Evolutionary conservation across 2,888 invertebrate species (phyloP).

Genomic region (Operophtera brumata): DNA sequence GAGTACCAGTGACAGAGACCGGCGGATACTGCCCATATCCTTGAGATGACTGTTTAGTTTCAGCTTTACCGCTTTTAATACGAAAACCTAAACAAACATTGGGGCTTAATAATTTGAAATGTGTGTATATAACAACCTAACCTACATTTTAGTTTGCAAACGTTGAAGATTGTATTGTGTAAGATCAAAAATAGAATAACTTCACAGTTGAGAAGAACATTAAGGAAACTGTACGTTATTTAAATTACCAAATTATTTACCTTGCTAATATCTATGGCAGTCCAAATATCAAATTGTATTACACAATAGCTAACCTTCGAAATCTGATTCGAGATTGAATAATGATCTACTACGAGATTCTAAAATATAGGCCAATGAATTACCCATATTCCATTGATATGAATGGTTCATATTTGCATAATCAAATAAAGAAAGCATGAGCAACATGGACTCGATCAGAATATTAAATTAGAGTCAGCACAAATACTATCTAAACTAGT

Average conservation of each 20-base stretch:
- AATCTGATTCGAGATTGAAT: slow-evolving; percentile 2
- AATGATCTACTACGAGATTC: too few relatives aligned
- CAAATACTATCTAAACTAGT: too few relatives aligned
- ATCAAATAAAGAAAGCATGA: too few relatives aligned
- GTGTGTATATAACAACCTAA: slow-evolving; percentile 5
- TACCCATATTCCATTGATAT: too few relatives aligned
- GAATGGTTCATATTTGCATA: too few relatives aligned
- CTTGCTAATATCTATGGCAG: too few relatives aligned
- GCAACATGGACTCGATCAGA: too few relatives aligned
- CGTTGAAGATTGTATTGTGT: neutral
- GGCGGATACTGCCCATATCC: neutral
- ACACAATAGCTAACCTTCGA: neutral
- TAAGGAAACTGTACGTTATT: too few relatives aligned
- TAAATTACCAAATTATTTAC: too few relatives aligned
- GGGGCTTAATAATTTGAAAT: slow-evolving; percentile 11
- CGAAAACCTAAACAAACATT: slow-evolving; percentile 17
- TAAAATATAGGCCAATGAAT: too few relatives aligned
- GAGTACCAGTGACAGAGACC: neutral
- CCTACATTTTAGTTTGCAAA: slow-evolving; percentile 6
- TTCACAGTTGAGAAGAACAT: neutral
- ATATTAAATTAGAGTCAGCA: too few relatives aligned
- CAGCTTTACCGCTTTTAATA: slow-evolving; percentile 2
- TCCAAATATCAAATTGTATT: neutral
- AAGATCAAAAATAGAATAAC: neutral
- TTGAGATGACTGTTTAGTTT: slow-evolving; percentile 11